Evolutionary conservation across 2,113 vertebrate species (phyloP).

Genomic region (Gopherus flavomarginatus): DNA sequence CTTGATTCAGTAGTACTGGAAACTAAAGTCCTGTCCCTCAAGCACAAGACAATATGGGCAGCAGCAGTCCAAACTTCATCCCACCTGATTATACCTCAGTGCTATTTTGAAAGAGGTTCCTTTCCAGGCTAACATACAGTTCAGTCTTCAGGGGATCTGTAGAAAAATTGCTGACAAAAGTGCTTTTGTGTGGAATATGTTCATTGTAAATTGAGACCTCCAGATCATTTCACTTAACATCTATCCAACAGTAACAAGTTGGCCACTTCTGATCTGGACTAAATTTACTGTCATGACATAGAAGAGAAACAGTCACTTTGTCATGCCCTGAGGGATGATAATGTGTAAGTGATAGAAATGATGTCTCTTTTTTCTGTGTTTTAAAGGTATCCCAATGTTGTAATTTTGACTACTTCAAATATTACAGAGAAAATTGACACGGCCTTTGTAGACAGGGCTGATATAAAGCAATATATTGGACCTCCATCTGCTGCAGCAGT

Average conservation of each 20-base stretch:
- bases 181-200: background rate
- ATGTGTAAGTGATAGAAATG: background rate
- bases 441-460: conserved; percentile 97
- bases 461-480: conserved; percentile 97
- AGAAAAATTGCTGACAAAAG: background rate
- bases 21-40: background rate
- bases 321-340: background rate
- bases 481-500: conserved; percentile 90
- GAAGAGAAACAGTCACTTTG: background rate
- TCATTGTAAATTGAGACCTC: background rate
- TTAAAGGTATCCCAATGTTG: conserved; percentile 93
- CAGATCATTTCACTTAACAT: background rate
- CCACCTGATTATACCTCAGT: background rate
- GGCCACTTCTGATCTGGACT: background rate
- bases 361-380: conserved; percentile 28
- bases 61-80: background rate
- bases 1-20: background rate
- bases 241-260: background rate
- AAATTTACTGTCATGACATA: background rate
- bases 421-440: conserved; percentile 96
- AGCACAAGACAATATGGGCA: background rate
- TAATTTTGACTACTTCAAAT: conserved; percentile 97
- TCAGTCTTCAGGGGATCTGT: background rate
- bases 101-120: background rate
- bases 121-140: background rate